A percentile compares a stretch with the other conserved stretches of the same genome.
Conservation (phyloP, 1,140 invertebrate genomes). For the Drosophila jambulina region DNA sequence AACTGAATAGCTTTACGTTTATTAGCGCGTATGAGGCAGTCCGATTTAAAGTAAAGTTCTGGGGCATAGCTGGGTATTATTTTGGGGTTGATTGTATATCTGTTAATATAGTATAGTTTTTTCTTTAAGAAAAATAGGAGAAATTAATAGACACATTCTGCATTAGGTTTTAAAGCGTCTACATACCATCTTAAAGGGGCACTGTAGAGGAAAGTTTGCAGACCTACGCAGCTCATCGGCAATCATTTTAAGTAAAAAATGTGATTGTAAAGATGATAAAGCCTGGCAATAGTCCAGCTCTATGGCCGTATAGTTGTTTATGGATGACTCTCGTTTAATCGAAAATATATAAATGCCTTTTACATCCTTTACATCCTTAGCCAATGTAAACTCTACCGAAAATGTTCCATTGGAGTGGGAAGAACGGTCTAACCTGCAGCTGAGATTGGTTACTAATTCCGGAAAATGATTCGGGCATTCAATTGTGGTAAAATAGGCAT, state of each 20-base stretch:
- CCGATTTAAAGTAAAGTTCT: constrained; percentile 21
- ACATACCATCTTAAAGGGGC: constrained; percentile 45
- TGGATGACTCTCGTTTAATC: constrained; percentile 1
- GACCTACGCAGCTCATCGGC: constrained; percentile 15
- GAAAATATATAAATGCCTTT: constrained; percentile 20
- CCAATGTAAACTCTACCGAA: constrained; percentile 14
- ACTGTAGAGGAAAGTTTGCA: constrained; percentile 38
- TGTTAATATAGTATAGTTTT: constrained; percentile 12
- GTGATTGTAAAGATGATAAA: constrained; percentile 4
- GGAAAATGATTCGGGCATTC: constrained; percentile 19
- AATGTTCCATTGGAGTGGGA: background rate
- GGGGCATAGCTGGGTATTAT: constrained; percentile 34
- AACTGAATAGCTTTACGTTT: constrained; percentile 18
- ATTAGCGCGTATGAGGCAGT: constrained; percentile 16
- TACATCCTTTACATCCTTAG: constrained; percentile 9
- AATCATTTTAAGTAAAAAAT: constrained; percentile 29
- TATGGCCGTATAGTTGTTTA: constrained; percentile 27
- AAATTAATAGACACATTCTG: background rate
- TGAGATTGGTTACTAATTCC: constrained; percentile 13
- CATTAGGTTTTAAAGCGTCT: background rate
- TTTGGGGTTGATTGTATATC: constrained; percentile 29
- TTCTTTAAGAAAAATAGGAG: constrained; percentile 21
- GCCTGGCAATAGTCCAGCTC: constrained; percentile 36
- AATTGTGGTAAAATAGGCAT: constrained; percentile 15
- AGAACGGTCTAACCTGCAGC: constrained; percentile 7